phyloP scores from a whole-genome alignment of 2,888 invertebrate genomes.

The Hyposoter dolosus region DNA sequence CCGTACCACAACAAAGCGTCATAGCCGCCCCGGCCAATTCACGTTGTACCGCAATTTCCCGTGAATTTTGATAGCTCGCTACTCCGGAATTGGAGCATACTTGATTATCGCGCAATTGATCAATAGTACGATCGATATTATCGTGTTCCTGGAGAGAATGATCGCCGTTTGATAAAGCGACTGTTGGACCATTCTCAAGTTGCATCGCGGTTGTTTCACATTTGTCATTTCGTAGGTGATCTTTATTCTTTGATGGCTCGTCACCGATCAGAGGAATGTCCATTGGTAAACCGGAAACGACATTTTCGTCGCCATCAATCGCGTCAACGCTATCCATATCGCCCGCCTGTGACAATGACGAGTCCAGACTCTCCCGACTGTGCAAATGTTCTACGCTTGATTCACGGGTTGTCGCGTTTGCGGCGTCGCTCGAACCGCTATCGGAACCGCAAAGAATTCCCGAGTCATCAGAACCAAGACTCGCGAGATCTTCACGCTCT shows the following conservation, averaged over 20 bases:
- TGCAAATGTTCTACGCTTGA: conserved; percentile 86
- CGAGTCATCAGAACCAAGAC: conserved; percentile 92
- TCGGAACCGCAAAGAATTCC: conserved; percentile 90
- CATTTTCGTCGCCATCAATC: conserved; percentile 83
- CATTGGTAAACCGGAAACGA: conserved; percentile 78
- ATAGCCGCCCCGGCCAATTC: conserved; percentile 82
- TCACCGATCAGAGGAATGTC: conserved; percentile 72
- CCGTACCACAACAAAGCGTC: conserved; percentile 83
- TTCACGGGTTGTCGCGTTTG: conserved; percentile 84
- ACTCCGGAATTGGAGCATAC: conserved; percentile 65
- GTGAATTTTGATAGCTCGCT: conserved; percentile 66
- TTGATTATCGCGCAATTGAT: conserved; percentile 73
- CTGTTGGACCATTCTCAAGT: conserved; percentile 74
- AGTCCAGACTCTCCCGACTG: conserved; percentile 91
- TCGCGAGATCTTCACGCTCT: conserved; percentile 87
- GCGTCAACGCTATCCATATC: conserved; percentile 82
- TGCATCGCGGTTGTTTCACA: conserved; percentile 65
- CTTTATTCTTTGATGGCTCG: conserved; percentile 68
- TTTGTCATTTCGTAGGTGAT: conserved; percentile 69
- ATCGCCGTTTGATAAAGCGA: conserved; percentile 59
- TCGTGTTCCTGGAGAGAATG: conserved; percentile 37
- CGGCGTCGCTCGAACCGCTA: conserved; percentile 85
- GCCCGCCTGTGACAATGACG: conserved; percentile 86
- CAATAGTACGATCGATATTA: conserved; percentile 71
- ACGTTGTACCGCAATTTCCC: conserved; percentile 76